Percentiles rank a stretch among this genome's conserved stretches.
These are phyloP conservation scores for Euschistus heros DNA, from an alignment of 1,140 invertebrate genomes.

Conservation along the genomic window DNA sequence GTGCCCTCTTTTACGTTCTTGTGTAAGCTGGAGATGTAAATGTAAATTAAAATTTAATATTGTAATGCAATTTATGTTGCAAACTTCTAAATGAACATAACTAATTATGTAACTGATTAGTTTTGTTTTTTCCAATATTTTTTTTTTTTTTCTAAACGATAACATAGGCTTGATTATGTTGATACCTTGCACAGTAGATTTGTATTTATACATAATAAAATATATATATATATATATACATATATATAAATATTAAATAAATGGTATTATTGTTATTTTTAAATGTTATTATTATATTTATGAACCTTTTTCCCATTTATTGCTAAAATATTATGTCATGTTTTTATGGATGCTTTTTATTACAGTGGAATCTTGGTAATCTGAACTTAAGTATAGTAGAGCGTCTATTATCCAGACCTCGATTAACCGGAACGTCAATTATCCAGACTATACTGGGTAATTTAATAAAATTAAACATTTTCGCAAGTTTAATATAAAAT, in stretches of 20 bases:
- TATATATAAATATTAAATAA: conserved; percentile 18
- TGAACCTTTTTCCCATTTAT: background rate
- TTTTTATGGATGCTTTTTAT: too few species aligned
- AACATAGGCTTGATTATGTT: conserved; percentile 1
- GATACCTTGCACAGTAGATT: conserved; percentile 24
- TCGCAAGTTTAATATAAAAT: too few species aligned
- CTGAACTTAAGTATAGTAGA: too few species aligned
- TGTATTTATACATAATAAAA: conserved; percentile 22
- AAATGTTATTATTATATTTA: background rate
- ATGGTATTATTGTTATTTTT: conserved; percentile 26
- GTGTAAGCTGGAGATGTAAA: background rate
- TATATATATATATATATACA: conserved; percentile 23
- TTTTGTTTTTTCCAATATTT: background rate
- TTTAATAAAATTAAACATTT: too few species aligned
- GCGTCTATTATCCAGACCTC: too few species aligned
- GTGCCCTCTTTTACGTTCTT: conserved; percentile 11
- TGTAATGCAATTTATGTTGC: too few species aligned
- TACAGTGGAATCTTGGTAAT: too few species aligned
- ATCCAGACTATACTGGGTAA: too few species aligned
- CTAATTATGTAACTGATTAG: background rate
- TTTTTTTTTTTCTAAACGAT: conserved; percentile 14
- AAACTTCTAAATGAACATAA: conserved; percentile 17
- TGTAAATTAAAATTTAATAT: background rate
- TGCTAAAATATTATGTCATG: too few species aligned
- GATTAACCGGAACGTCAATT: too few species aligned